These are phyloP conservation scores for Tychaedon coryphoeus DNA, from an alignment of 2,113 vertebrate genomes.

Conservation along the genomic window DNA sequence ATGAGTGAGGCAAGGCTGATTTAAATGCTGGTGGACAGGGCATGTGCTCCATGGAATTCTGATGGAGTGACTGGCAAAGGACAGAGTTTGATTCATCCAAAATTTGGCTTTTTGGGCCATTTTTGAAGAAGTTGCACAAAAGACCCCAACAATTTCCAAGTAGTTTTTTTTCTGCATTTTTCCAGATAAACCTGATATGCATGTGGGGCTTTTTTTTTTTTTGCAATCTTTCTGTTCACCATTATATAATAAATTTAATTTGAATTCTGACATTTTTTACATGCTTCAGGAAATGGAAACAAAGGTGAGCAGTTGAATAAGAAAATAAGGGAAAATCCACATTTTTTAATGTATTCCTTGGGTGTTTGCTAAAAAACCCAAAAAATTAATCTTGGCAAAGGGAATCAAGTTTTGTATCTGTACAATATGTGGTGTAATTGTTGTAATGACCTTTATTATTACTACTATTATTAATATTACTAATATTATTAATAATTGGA, in stretches of 20 bases:
- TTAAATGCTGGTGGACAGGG: not conserved
- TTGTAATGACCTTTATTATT: not conserved
- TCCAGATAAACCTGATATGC: accelerated
- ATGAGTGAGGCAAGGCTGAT: not conserved
- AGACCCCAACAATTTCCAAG: not conserved
- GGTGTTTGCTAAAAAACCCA: not conserved
- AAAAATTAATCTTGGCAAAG: not conserved
- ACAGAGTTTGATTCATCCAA: not conserved
- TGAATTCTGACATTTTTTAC: not conserved
- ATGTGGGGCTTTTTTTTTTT: not conserved
- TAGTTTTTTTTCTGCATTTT: not conserved
- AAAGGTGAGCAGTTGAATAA: slow-evolving; percentile 69
- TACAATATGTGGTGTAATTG: not conserved
- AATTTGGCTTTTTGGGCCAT: accelerated
- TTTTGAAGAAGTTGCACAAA: not conserved
- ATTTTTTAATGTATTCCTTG: not conserved
- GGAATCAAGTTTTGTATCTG: not conserved
- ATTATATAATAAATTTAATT: not conserved
- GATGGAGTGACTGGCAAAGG: not conserved
- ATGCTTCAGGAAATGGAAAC: slow-evolving; percentile 79
- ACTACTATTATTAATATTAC: too few species aligned
- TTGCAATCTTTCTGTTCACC: not conserved
- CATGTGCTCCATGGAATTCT: accelerated
- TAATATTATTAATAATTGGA: not conserved
- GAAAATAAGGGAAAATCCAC: not conserved